Percentiles rank a stretch among this genome's conserved stretches.
Evolutionary conservation across 2,113 vertebrate species (phyloP).

Genomic region (Vulpes lagopus): DNA sequence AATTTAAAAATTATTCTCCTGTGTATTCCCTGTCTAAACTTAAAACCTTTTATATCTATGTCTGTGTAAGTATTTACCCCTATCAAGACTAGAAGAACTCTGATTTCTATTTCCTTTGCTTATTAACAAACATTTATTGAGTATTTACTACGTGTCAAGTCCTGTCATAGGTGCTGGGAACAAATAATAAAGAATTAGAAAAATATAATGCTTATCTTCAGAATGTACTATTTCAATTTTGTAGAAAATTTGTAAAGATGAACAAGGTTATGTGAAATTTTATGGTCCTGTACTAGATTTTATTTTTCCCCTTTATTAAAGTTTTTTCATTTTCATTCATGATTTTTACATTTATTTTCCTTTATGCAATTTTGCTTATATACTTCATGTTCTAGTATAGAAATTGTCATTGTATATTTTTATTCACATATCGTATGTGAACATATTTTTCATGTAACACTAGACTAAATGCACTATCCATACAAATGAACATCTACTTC

Average conservation of each 20-base stretch:
- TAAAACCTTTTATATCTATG: not conserved
- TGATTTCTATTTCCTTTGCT: not conserved
- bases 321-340: constrained; percentile 12
- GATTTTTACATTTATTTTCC: not conserved
- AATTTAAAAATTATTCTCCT: not conserved
- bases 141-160: not conserved
- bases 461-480: not conserved
- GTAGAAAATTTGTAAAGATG: not conserved
- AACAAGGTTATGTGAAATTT: not conserved
- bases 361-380: constrained; percentile 52
- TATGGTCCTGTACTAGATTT: not conserved
- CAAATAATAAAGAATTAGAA: not conserved
- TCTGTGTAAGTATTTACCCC: not conserved
- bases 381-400: constrained; percentile 16
- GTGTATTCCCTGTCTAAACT: not conserved
- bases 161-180: not conserved
- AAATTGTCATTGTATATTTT: constrained; percentile 41
- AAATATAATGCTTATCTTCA: not conserved
- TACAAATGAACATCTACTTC: not conserved
- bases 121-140: not conserved
- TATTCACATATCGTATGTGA: not conserved
- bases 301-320: not conserved
- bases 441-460: not conserved
- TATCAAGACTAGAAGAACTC: not conserved
- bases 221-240: not conserved